Conservation (phyloP, 2,888 invertebrate species). For the Sycophila texana region DNA sequence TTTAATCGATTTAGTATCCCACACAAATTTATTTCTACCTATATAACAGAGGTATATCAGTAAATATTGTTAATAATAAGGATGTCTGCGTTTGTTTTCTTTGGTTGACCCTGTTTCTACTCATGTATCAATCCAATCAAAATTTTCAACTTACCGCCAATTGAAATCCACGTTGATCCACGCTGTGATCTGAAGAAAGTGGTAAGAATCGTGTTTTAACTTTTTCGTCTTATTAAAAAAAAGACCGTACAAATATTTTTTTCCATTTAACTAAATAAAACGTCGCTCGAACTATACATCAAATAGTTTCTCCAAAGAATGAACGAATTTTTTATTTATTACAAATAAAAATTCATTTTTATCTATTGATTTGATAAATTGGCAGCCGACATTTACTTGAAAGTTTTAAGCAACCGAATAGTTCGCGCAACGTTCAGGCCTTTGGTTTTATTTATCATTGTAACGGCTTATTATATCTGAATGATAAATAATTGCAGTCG, state of each 20-base stretch:
- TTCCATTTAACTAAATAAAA: constrained; percentile 38
- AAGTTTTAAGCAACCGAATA: neutral
- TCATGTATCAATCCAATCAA: constrained; percentile 66
- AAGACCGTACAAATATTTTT: constrained; percentile 43
- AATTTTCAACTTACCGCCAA: constrained; percentile 66
- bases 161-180: constrained; percentile 66
- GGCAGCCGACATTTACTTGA: no score
- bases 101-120: constrained; percentile 69
- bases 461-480: constrained; percentile 36
- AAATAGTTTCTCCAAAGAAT: neutral
- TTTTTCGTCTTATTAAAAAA: constrained; percentile 53
- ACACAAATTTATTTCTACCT: constrained; percentile 4
- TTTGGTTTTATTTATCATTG: constrained; percentile 28
- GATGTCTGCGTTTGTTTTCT: constrained; percentile 68
- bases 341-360: neutral
- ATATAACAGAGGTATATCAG: constrained; percentile 48
- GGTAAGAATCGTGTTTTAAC: constrained; percentile 66
- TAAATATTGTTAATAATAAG: constrained; percentile 67
- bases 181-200: constrained; percentile 70
- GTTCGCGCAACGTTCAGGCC: constrained; percentile 41
- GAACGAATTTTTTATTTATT: neutral
- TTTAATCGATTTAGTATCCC: constrained; percentile 15
- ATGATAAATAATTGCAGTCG: constrained; percentile 35
- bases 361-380: no score
- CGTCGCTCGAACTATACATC: constrained; percentile 41